Conservation (phyloP, 1,140 invertebrate species). For the Leptoteleia sp. region DNA sequence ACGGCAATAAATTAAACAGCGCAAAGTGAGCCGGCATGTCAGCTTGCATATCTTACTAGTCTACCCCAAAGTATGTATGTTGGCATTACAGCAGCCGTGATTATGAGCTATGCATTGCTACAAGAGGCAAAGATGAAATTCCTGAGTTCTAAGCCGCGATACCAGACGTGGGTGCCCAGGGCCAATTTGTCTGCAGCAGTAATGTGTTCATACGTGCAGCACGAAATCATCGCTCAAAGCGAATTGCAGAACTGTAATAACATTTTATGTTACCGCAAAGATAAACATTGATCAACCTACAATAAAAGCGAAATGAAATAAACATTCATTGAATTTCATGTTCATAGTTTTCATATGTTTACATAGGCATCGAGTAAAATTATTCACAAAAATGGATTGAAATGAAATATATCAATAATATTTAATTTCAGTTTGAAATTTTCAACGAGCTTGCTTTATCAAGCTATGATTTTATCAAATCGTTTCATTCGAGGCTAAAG, state of each 20-base stretch:
- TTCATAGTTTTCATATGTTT: constrained; percentile 26
- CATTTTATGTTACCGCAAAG: constrained; percentile 60
- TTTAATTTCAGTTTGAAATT: too few species aligned
- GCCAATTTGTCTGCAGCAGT: constrained; percentile 74
- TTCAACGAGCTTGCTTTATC: too few species aligned
- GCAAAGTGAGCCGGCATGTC: constrained; percentile 55
- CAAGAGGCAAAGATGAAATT: constrained; percentile 74
- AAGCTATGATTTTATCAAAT: too few species aligned
- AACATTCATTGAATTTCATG: constrained; percentile 49
- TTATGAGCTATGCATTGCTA: constrained; percentile 68
- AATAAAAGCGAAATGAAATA: constrained; percentile 47
- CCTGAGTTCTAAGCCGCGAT: constrained; percentile 70
- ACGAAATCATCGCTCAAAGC: constrained; percentile 60
- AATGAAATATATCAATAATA: too few species aligned
- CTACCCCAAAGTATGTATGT: constrained; percentile 59
- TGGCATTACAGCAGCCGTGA: constrained; percentile 65
- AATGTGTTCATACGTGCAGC: constrained; percentile 62
- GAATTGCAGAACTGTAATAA: constrained; percentile 62
- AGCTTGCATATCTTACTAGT: constrained; percentile 47
- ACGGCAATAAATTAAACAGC: constrained; percentile 53
- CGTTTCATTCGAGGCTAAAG: too few species aligned
- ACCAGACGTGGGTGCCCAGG: constrained; percentile 64
- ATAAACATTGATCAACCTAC: constrained; percentile 55
- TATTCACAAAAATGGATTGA: neutral
- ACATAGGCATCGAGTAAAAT: neutral